These are phyloP conservation scores for Portunus trituberculatus DNA, from an alignment of 1,140 invertebrate genomes.

Conservation along the genomic window DNA sequence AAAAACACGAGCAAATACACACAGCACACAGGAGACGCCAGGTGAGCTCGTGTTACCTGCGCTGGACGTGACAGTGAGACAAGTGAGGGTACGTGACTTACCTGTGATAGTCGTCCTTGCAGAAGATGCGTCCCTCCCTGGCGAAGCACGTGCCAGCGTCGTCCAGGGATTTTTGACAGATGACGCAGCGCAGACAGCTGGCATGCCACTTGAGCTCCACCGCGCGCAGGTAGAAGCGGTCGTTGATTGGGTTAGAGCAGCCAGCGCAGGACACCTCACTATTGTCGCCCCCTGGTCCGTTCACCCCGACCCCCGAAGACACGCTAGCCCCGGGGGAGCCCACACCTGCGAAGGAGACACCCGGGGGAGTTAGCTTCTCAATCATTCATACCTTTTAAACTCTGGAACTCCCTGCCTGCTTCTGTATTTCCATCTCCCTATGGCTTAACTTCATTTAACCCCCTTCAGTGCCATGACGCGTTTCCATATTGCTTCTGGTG, in stretches of 20 bases:
- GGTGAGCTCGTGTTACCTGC: neutral
- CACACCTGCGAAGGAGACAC: slow-evolving; percentile 25
- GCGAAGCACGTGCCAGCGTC: slow-evolving; percentile 96
- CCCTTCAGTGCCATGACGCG: no score
- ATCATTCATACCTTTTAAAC: no score
- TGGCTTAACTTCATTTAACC: no score
- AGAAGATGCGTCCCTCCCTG: slow-evolving; percentile 96
- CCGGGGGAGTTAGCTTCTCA: no score
- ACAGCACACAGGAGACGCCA: neutral
- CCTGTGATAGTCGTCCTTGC: slow-evolving; percentile 99
- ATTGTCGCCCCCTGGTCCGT: slow-evolving; percentile 34
- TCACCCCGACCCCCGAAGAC: slow-evolving; percentile 39
- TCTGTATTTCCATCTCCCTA: no score
- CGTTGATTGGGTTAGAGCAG: slow-evolving; percentile 90
- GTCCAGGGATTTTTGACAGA: slow-evolving; percentile 92
- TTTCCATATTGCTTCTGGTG: no score
- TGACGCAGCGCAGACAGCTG: slow-evolving; percentile 88
- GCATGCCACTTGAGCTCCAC: slow-evolving; percentile 95
- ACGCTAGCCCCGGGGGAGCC: slow-evolving; percentile 58
- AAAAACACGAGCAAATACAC: no score
- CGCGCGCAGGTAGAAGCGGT: slow-evolving; percentile 93
- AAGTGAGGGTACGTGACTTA: slow-evolving; percentile 83
- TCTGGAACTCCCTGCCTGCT: no score
- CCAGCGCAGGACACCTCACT: slow-evolving; percentile 85
- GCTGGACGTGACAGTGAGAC: neutral